These are phyloP conservation scores for Apodemus speciosus DNA, from an alignment of 2,113 vertebrate genomes.

Conservation along the genomic window DNA sequence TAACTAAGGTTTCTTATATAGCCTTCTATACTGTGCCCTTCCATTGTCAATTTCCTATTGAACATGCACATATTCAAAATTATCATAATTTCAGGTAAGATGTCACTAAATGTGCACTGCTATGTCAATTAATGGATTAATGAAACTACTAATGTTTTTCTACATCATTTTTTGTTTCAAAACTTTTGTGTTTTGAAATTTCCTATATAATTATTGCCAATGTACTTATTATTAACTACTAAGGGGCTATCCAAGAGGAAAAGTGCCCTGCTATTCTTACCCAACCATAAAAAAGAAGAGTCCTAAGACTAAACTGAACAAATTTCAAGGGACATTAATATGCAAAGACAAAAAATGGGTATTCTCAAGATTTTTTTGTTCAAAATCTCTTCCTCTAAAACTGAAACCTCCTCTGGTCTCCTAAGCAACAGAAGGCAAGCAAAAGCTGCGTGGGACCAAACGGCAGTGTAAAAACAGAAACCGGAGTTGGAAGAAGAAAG, in stretches of 20 bases:
- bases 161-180: not conserved
- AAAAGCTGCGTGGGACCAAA: constrained; percentile 23
- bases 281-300: not conserved
- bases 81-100: not conserved
- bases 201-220: not conserved
- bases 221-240: not conserved
- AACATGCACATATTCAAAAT: not conserved
- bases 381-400: not conserved
- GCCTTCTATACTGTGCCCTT: not conserved
- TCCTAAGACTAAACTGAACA: not conserved
- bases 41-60: not conserved
- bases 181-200: not conserved
- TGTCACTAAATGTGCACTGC: not conserved
- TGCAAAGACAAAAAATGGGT: not conserved
- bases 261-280: not conserved
- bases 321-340: constrained; percentile 8
- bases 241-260: too few relatives aligned
- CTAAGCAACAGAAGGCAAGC: constrained; percentile 35
- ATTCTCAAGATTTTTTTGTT: constrained; percentile 8
- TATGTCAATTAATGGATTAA: not conserved
- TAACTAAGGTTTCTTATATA: not conserved
- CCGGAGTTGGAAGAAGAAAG: not conserved
- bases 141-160: not conserved
- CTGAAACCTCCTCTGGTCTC: not conserved
- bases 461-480: not conserved